Evolutionary conservation across 2,888 invertebrate species (phyloP).

Genomic region (Diloba caeruleocephala): DNA sequence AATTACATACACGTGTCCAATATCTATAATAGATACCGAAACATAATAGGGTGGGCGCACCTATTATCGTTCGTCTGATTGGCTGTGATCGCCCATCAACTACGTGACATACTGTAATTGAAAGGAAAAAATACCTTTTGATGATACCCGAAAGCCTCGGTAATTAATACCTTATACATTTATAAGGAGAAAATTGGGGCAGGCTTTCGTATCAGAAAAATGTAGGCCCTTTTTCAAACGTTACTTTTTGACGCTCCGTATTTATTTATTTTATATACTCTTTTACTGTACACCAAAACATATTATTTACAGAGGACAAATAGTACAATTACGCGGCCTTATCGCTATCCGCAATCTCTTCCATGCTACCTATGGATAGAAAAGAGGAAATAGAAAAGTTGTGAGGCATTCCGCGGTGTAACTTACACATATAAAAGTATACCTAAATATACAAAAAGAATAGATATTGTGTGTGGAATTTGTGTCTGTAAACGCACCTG

Average conservation of each 20-base stretch:
- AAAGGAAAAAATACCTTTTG: constrained; percentile 53
- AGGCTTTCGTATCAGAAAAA: neutral
- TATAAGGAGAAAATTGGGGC: constrained; percentile 22
- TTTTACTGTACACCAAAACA: no score
- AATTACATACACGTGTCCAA: constrained; percentile 11
- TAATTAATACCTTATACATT: constrained; percentile 58
- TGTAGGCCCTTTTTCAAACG: neutral
- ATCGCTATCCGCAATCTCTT: no score
- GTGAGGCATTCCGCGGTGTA: no score
- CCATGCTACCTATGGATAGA: no score
- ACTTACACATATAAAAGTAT: no score
- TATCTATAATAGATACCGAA: constrained; percentile 32
- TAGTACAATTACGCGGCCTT: no score
- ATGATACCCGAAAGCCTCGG: constrained; percentile 38
- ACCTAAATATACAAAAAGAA: no score
- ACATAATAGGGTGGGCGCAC: constrained; percentile 52
- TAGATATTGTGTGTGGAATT: no score
- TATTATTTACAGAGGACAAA: no score
- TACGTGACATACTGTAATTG: constrained; percentile 41
- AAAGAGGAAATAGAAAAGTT: no score
- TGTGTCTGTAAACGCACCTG: no score
- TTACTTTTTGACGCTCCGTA: neutral
- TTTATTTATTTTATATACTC: no score
- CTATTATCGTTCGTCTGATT: constrained; percentile 61
- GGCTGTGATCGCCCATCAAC: constrained; percentile 54